phyloP scores from a whole-genome alignment of 2,113 vertebrate species.

The Motacilla alba region DNA sequence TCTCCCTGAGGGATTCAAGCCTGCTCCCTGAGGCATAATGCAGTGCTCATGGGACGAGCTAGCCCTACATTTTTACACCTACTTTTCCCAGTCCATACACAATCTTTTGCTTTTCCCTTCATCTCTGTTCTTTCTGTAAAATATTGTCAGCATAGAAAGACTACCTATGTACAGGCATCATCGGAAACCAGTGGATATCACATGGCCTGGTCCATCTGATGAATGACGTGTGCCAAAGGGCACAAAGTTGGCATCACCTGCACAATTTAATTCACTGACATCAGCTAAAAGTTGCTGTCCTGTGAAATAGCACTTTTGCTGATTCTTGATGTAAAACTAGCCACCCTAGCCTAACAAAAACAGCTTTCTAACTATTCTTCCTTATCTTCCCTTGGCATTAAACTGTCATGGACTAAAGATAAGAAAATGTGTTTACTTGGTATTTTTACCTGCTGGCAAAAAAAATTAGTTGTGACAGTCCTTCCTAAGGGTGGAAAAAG shows the following conservation, averaged over 20 bases:
- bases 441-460: not conserved
- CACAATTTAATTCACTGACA: not conserved
- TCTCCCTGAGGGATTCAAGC: rapidly evolving
- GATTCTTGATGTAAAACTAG: not conserved
- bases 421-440: not conserved
- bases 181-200: too few species aligned
- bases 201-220: too few species aligned
- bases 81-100: too few species aligned
- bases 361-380: not conserved
- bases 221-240: not conserved
- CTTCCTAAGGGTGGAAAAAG: not conserved
- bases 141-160: too few species aligned
- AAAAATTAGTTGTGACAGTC: not conserved
- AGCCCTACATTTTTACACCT: too few species aligned
- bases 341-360: not conserved
- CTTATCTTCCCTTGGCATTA: not conserved
- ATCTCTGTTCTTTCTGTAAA: too few species aligned
- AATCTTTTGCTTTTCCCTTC: too few species aligned
- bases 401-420: not conserved
- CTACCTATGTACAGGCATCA: too few species aligned
- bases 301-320: not conserved
- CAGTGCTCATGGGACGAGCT: too few species aligned
- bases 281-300: not conserved
- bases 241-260: not conserved
- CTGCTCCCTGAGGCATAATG: not conserved